Percentiles rank a stretch among this genome's conserved stretches.
These are phyloP conservation scores for Burhinus bistriatus DNA, from an alignment of 2,113 vertebrate genomes.

Conservation along the genomic window DNA sequence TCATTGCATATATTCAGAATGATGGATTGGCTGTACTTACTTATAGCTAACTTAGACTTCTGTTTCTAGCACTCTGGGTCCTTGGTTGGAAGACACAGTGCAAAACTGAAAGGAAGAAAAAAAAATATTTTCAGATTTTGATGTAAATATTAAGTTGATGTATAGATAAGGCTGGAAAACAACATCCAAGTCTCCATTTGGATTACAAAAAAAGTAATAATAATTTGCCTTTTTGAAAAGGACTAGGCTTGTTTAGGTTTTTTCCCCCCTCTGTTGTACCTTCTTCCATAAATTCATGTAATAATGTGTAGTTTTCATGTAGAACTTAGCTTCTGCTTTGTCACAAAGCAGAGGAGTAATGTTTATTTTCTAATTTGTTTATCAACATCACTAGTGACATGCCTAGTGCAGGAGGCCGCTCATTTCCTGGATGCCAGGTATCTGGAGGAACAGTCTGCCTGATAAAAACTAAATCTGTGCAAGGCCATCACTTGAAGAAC, in stretches of 20 bases:
- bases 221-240: neutral
- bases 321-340: neutral
- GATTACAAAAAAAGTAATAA: neutral
- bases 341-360: neutral
- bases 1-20: neutral
- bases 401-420: neutral
- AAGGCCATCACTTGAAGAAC: neutral
- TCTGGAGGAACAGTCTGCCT: neutral
- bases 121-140: neutral
- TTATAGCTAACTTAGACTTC: neutral
- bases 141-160: neutral
- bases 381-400: neutral
- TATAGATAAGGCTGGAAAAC: neutral
- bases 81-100: neutral
- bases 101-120: neutral
- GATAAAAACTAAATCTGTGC: neutral
- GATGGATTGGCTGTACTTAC: neutral
- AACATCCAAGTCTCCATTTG: neutral
- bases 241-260: accelerated
- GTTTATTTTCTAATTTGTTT: neutral
- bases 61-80: neutral
- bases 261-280: neutral
- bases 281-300: neutral
- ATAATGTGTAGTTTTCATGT: neutral
- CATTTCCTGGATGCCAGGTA: neutral